Conservation (phyloP, 2,113 vertebrate genomes). For the Gymnorhina tibicen region DNA sequence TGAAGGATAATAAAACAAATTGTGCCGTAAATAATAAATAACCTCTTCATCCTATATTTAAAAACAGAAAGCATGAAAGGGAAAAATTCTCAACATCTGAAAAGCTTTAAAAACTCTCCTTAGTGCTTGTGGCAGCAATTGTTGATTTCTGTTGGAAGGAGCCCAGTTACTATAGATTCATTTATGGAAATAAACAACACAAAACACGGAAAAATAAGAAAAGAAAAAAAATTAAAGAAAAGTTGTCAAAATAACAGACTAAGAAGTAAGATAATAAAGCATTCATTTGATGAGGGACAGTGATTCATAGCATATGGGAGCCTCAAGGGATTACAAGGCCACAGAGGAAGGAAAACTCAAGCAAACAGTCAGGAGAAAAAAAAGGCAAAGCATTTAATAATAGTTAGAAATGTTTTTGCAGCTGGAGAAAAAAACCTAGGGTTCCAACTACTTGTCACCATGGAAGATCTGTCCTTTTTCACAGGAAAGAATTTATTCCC, state of each 20-base stretch:
- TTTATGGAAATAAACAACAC: background rate
- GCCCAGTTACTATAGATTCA: background rate
- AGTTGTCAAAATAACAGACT: background rate
- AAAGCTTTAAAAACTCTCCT: background rate
- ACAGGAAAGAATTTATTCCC: background rate
- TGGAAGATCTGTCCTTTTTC: background rate
- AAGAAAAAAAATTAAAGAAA: accelerated
- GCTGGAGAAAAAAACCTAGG: background rate
- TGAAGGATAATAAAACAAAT: conserved; percentile 25
- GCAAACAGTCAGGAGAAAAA: background rate
- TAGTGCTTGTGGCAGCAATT: background rate
- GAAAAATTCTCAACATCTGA: background rate
- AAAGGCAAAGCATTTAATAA: background rate
- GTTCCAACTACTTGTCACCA: background rate
- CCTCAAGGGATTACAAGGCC: background rate
- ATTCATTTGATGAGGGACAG: background rate
- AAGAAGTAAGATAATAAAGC: background rate
- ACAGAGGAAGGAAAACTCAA: background rate
- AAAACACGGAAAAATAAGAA: accelerated
- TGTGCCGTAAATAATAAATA: conserved; percentile 54
- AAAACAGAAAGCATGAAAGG: background rate
- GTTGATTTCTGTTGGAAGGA: background rate
- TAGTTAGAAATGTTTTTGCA: conserved; percentile 36
- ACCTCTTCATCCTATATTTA: background rate
- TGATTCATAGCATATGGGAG: background rate